These are phyloP conservation scores for Nasonia giraulti DNA, from an alignment of 1,140 invertebrate species.

Conservation along the genomic window DNA sequence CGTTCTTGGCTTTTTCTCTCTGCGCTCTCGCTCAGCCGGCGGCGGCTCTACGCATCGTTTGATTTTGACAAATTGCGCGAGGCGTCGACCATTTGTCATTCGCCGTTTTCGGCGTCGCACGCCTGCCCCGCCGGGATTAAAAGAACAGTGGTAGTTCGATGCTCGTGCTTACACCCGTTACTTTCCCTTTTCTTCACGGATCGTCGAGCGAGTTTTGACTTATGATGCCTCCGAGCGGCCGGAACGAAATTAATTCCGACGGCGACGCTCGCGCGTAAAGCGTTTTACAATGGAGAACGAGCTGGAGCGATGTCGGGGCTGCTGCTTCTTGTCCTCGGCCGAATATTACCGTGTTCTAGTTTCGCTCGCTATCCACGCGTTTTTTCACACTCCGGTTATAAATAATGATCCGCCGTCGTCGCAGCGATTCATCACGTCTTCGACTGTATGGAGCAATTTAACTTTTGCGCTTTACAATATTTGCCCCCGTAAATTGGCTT, in stretches of 20 bases:
- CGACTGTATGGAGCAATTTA: not conserved
- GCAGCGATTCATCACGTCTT: not conserved
- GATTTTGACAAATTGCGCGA: slow-evolving; percentile 53
- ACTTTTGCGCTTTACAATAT: not conserved
- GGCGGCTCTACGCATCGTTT: slow-evolving; percentile 42
- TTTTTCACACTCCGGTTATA: not conserved
- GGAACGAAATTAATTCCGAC: slow-evolving; percentile 36
- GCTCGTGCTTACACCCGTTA: not conserved
- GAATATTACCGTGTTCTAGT: not conserved
- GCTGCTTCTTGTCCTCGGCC: not conserved
- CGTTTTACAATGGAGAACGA: not conserved
- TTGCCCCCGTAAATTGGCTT: not conserved
- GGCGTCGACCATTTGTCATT: slow-evolving; percentile 37
- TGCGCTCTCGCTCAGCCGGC: not conserved
- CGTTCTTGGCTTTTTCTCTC: slow-evolving; percentile 27
- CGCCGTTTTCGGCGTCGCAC: slow-evolving; percentile 14
- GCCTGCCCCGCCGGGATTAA: slow-evolving; percentile 8
- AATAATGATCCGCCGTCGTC: not conserved
- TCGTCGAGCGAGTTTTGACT: slow-evolving; percentile 40
- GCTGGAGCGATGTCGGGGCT: not conserved
- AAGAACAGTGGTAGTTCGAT: slow-evolving; percentile 36
- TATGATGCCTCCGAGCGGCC: slow-evolving; percentile 1
- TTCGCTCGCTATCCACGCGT: not conserved
- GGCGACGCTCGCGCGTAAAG: not conserved
- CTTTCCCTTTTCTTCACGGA: slow-evolving; percentile 34